A percentile compares a stretch with the other conserved stretches of the same genome.
Evolutionary conservation across 2,888 invertebrate species (phyloP).

Genomic region (Agrotis ipsilon): DNA sequence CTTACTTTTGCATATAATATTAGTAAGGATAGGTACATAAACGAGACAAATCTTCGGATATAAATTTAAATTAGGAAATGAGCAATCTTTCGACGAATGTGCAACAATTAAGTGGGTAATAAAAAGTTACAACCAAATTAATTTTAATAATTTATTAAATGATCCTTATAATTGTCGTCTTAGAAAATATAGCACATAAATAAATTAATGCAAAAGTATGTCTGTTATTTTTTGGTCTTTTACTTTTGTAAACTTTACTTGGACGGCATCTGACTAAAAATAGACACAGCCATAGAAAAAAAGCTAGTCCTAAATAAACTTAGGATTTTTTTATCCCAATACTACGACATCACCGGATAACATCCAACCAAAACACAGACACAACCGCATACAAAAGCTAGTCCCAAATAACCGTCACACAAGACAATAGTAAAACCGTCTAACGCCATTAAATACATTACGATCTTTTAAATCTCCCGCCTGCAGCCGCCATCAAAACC

Average conservation of each 20-base stretch:
- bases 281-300: not conserved
- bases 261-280: too few relatives aligned
- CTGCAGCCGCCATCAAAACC: slow-evolving; percentile 64
- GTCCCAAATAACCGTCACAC: slow-evolving; percentile 44
- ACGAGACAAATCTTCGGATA: too few relatives aligned
- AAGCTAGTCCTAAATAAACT: slow-evolving; percentile 30
- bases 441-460: slow-evolving; percentile 56
- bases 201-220: not conserved
- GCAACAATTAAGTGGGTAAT: not conserved
- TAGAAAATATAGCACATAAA: slow-evolving; percentile 25
- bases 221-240: not conserved
- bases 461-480: slow-evolving; percentile 61
- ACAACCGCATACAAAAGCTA: not conserved
- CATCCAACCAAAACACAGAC: too few relatives aligned
- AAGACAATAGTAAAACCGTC: slow-evolving; percentile 58
- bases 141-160: slow-evolving; percentile 20
- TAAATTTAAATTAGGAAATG: too few relatives aligned
- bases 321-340: too few relatives aligned
- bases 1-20: too few relatives aligned
- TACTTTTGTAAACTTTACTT: not conserved
- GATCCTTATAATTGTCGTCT: not conserved
- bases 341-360: too few relatives aligned
- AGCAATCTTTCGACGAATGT: too few relatives aligned
- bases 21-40: too few relatives aligned
- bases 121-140: not conserved